Conservation (phyloP, 2,113 vertebrate species). For the Limnothrissa miodon region DNA sequence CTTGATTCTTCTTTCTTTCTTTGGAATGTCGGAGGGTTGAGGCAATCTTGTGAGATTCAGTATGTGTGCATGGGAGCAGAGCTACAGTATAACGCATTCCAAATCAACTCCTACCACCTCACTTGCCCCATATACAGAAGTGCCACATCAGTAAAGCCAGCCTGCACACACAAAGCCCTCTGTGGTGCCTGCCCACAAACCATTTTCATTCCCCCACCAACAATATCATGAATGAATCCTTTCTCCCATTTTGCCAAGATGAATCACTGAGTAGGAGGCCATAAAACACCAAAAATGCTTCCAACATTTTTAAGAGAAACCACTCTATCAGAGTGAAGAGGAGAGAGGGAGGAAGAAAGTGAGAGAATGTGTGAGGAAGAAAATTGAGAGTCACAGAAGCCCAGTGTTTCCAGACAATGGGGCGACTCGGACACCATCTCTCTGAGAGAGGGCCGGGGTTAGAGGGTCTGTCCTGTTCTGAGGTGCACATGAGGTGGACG, state of each 20-base stretch:
- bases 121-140: background rate
- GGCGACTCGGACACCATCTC: background rate
- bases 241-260: background rate
- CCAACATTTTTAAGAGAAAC: slow-evolving; percentile 18
- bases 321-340: background rate
- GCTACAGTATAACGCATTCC: slow-evolving; percentile 12
- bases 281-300: slow-evolving; percentile 17
- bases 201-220: slow-evolving; percentile 1
- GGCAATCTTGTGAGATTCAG: slow-evolving; percentile 4
- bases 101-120: slow-evolving; percentile 10
- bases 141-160: slow-evolving; percentile 3
- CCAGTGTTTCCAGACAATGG: slow-evolving; percentile 7
- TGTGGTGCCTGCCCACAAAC: background rate
- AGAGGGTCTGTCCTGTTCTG: background rate
- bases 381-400: background rate
- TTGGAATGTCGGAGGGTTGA: slow-evolving; percentile 2
- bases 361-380: background rate
- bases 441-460: background rate
- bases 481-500: background rate
- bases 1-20: background rate
- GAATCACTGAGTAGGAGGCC: slow-evolving; percentile 13
- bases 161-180: background rate
- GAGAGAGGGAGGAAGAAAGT: background rate
- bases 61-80: background rate
- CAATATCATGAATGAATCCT: background rate